phyloP scores from a whole-genome alignment of 2,888 invertebrate genomes.

The Dorcus hopei region DNA sequence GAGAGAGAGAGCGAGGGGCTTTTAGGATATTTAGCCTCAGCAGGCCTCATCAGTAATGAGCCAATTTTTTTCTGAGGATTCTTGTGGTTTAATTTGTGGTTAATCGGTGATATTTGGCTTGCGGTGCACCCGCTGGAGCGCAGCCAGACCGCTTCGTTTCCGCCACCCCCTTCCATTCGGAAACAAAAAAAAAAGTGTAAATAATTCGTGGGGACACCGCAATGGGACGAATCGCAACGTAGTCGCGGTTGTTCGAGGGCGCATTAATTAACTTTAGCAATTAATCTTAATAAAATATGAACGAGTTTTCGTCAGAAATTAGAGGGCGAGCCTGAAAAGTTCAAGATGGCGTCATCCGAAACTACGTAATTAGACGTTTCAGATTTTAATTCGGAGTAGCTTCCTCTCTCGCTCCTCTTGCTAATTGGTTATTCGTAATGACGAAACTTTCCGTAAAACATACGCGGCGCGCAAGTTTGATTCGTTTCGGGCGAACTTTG shows the following conservation, averaged over 20 bases:
- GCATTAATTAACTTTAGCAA: conserved; percentile 11
- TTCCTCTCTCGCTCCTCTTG: conserved; percentile 35
- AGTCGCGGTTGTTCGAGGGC: not conserved
- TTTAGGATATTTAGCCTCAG: no score
- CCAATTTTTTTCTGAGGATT: no score
- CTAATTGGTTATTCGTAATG: conserved; percentile 27
- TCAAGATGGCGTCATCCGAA: conserved; percentile 42
- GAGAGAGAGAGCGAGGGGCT: no score
- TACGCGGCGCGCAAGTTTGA: conserved; percentile 8
- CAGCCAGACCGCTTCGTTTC: not conserved
- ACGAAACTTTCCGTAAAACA: conserved; percentile 19
- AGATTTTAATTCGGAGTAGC: conserved; percentile 40
- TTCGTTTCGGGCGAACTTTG: conserved; percentile 17
- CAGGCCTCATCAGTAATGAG: no score
- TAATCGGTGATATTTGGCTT: no score
- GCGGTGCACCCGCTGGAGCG: not conserved
- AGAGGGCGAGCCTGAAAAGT: conserved; percentile 32
- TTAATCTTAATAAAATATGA: conserved; percentile 14
- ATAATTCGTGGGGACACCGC: no score
- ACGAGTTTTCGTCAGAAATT: conserved; percentile 2
- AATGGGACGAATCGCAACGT: no score
- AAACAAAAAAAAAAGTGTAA: no score
- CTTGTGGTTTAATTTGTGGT: no score
- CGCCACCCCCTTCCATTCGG: not conserved
- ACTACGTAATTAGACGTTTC: conserved; percentile 44